phyloP scores from a whole-genome alignment of 2,888 invertebrate species.

The Empis livida region DNA sequence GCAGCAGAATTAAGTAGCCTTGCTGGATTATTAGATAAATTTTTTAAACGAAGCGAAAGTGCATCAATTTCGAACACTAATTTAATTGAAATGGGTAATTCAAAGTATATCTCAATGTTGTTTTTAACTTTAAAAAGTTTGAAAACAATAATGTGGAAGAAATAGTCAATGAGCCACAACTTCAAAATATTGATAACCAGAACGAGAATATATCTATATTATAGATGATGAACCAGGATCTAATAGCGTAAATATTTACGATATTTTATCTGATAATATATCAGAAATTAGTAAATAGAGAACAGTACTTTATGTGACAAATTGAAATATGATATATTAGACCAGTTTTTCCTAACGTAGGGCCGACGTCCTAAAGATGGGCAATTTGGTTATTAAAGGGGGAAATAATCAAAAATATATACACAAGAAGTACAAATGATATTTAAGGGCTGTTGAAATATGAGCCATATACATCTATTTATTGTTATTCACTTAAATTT shows the following conservation, averaged over 20 bases:
- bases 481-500: too few species aligned
- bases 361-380: too few species aligned
- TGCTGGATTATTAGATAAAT: background rate
- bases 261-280: constrained; percentile 4
- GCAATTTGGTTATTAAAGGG: constrained; percentile 1
- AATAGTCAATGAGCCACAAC: constrained; percentile 1
- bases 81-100: background rate
- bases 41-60: constrained; percentile 1
- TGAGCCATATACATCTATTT: too few species aligned
- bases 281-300: constrained; percentile 3
- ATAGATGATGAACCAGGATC: background rate
- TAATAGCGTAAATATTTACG: constrained; percentile 1
- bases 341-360: too few species aligned
- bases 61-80: background rate
- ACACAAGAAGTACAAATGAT: too few species aligned
- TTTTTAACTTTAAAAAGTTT: too few species aligned
- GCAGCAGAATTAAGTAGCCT: background rate
- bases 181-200: background rate
- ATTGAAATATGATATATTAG: constrained; percentile 1
- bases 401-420: too few species aligned
- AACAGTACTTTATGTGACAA: constrained; percentile 1
- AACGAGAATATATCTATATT: background rate
- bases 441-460: too few species aligned
- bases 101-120: too few species aligned
- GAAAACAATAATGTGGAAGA: constrained; percentile 1